Conservation (phyloP, 1,140 invertebrate genomes). For the Drosophila auraria region DNA sequence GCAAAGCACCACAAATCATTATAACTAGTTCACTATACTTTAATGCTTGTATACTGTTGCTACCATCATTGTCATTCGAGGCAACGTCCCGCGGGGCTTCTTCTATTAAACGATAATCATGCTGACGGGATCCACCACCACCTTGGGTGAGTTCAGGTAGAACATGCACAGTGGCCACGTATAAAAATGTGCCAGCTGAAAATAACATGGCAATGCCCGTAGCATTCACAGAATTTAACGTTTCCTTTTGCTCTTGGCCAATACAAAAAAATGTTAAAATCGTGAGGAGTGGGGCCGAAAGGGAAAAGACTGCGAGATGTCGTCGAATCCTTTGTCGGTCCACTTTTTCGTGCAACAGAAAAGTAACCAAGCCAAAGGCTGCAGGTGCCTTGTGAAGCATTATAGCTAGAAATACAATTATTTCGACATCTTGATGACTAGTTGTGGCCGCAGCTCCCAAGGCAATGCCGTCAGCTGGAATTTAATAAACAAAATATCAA, state of each 20-base stretch:
- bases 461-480: slow-evolving; percentile 97
- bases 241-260: slow-evolving; percentile 92
- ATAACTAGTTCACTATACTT: slow-evolving; percentile 92
- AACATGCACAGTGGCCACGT: slow-evolving; percentile 99
- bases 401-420: slow-evolving; percentile 99
- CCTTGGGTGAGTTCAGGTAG: slow-evolving; percentile 94
- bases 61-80: slow-evolving; percentile 19
- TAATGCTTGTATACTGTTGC: slow-evolving; percentile 86
- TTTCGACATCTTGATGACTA: slow-evolving; percentile 97
- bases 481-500: background rate
- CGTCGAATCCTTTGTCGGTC: slow-evolving; percentile 93
- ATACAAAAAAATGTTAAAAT: slow-evolving; percentile 97
- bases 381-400: slow-evolving; percentile 99
- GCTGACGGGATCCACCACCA: slow-evolving; percentile 45
- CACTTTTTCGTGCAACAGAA: slow-evolving; percentile 97
- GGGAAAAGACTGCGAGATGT: slow-evolving; percentile 97
- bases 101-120: slow-evolving; percentile 72
- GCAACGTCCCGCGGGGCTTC: slow-evolving; percentile 36
- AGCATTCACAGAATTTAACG: slow-evolving; percentile 93
- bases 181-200: slow-evolving; percentile 99
- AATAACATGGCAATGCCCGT: slow-evolving; percentile 98
- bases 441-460: slow-evolving; percentile 98
- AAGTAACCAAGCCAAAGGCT: slow-evolving; percentile 98
- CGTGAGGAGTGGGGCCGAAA: slow-evolving; percentile 95
- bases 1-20: slow-evolving; percentile 87